Evolutionary conservation across 2,113 vertebrate species (phyloP), one percentile per base, ranked within the genome.

Genomic region (Lagenorhynchus albirostris): DNA sequence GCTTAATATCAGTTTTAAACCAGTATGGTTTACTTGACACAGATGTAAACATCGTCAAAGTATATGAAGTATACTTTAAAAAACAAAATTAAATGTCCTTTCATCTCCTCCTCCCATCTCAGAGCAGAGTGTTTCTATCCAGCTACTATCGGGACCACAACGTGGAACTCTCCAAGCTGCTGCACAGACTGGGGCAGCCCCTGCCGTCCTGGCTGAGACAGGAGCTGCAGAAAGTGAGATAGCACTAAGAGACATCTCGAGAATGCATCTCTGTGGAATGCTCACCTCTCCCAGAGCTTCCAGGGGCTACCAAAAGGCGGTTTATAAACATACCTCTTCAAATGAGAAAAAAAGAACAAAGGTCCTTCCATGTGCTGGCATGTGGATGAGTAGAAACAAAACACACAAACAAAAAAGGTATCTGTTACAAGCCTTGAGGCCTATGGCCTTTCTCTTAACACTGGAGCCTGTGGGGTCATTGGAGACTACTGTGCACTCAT

Each of bases 191-290:
- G 94, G 99, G 99, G 91, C 99, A 99, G 97, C 99, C 99, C 2
- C 98, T 99, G 93, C 99, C 99, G 6, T 99, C 99, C 0, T 99
- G 99, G 99, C 98, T 99, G 53, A 98, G 99, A 98, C 99, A 99
- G 97, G 99, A 99, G 97, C 99, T 99, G 17, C 99, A 99, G 98
- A 99, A 99, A 99, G 99, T 99, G 98, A 99, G 99, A 98, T 99
- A 99, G 98, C 99, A 97, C 47, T 90, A 94, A 93, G 94, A 96
- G 97, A 38, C 97, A 94, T 38, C 76, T 79, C 41, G 55, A 93
- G 58, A 93, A 95, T 92, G 84, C 94, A 50, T 41, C 80, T 82
- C 94, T 88, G 58, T 38, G 41, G 21, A 71, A 94, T 50, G 90
- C 21, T 76, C 23, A 12, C 86, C 90, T 41, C 83, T 90, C 80